Base-by-base conservation (phyloP, 2,888 invertebrate genomes). In the Lepidocyrtinus sp. region DNA sequence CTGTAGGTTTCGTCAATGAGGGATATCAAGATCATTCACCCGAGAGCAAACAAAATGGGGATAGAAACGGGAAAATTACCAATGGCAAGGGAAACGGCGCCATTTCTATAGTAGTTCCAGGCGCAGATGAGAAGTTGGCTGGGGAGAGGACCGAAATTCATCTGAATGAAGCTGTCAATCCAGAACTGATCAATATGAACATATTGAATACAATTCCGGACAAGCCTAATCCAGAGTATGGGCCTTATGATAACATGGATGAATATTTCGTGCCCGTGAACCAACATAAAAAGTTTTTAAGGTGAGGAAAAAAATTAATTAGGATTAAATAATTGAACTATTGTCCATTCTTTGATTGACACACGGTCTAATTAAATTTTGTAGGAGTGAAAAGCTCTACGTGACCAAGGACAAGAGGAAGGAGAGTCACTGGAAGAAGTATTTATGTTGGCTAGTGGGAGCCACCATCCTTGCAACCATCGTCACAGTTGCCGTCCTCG, bases 181-280 rank as follows among this genome's bases (percentile, higher is more conserved):
- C 94, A 87, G 95, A 95, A 88, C 90, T 95, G 87, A 93, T 94
- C 83, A 94, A 94, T 87, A 90, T 94, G 89, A 90, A 90, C 86
- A 91, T 89, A 75, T 89, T 91, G 85, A 92, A 91, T 85, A 91
- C 92, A 3, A 90, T 91, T 73, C 91, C 91, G 0, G 88, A 90
- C 63, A 93, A 93, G 88, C 93, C 86, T 59, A 73, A 91, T 92
- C 76, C 89, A 88, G 84, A 89, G 88, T 84, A 84, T 76, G 86
- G 86, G 24, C 85, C 86, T 67, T 87, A 86, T 75, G 93, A 93
- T 88, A 93, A 93, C 2, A 94, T 94, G 88, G 94, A 94, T 87
- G 94, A 95, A 87, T 95, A 95, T 89, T 95, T 95, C 88, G 94
- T 95, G 82, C 94, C 95, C 27, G 94, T 95, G 84, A 94, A 95